Base-by-base conservation (phyloP, 2,797 vertebrate genomes). In the Botia almorhae region DNA sequence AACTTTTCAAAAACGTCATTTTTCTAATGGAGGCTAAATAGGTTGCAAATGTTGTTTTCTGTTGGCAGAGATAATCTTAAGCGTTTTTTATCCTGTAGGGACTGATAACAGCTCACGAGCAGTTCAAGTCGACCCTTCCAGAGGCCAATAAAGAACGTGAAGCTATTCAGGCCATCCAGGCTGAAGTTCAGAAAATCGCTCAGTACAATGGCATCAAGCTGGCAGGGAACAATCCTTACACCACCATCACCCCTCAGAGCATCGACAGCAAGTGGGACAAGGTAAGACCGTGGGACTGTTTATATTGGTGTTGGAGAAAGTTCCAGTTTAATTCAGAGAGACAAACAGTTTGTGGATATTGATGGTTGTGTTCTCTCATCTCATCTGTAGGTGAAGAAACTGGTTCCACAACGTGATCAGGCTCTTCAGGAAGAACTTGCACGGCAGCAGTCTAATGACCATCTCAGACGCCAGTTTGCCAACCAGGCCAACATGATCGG, bases 51-150 rank as follows among this genome's bases (percentile, higher is more conserved):
- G 43, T 46, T 8, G 10, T 46, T 46, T 46, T 46, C 10, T 46
- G 43, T 46, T 33, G 33, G 33, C 33, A 33, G 8, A 60, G 26
- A 6, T 4, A 33, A 61, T 17, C 8, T 64, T 33, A 39, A 19
- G 21, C 29, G n/a, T 16, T n/a, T 67, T 39, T 65, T 3, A 19
- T 11, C 26, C 10, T 53, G 14, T 55, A 98, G 97, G 96, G 96
- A 53, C 93, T 99, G 77, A 97, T 98, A 69, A 91, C 96, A 0
- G 97, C 97, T 3, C 97, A 99, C 0, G 96, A 97, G 83, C 97
- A 99, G 93, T 99, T 98, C 91, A 99, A 99, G 81, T 95, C 96
- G 12, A 99, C 97, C 0, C 94, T 98, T 79, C 91, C 96, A 0
- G 97, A 99, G 0, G 97, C 97, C 0, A 94, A 99, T 90, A 93